Conservation (phyloP, 2,113 vertebrate genomes). For the Elanus axillaris region DNA sequence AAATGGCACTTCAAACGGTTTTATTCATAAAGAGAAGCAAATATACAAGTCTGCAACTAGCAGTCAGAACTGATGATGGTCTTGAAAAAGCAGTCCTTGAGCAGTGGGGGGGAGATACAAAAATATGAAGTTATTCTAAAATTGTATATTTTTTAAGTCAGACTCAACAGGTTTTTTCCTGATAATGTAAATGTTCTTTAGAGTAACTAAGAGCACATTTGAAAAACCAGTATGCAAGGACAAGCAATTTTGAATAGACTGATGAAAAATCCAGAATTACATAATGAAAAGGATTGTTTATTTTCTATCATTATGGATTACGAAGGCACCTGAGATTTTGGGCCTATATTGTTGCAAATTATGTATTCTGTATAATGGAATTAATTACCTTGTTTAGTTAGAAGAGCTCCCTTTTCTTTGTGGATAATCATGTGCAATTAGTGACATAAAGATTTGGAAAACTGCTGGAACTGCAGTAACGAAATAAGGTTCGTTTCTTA, state of each 20-base stretch:
- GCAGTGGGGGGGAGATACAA: rapidly evolving
- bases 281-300: background rate
- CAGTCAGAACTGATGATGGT: background rate
- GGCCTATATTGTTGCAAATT: background rate
- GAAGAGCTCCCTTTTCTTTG: background rate
- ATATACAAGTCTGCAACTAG: background rate
- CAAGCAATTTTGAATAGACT: background rate
- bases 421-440: background rate
- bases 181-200: background rate
- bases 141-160: background rate
- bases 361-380: background rate
- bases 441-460: background rate
- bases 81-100: background rate
- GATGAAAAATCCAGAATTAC: background rate
- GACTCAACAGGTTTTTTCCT: background rate
- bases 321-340: background rate
- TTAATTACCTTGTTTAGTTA: background rate
- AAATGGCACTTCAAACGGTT: background rate
- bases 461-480: background rate
- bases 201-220: background rate
- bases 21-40: background rate
- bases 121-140: background rate
- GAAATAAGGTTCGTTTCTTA: background rate
- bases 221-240: background rate
- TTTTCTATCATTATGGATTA: background rate